phyloP scores from a whole-genome alignment of 2,797 vertebrate genomes.

The Alcedo quadribrachys region DNA sequence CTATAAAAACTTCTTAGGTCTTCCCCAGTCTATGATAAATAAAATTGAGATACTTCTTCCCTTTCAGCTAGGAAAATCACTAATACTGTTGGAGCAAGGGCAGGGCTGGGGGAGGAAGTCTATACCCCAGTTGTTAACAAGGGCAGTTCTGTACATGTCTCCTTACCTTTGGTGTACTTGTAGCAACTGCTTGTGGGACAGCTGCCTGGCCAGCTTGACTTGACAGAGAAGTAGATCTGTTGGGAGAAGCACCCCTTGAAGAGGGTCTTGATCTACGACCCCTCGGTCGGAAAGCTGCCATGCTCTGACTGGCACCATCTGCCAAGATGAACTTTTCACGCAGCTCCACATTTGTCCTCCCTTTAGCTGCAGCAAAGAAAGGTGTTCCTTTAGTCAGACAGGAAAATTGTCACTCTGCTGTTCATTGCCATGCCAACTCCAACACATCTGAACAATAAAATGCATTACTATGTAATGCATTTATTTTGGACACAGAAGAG shows the following conservation, averaged over 20 bases:
- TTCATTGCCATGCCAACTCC: slow-evolving; percentile 74
- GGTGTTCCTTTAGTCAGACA: not conserved
- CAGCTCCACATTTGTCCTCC: slow-evolving; percentile 95
- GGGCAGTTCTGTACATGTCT: not conserved
- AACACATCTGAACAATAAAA: slow-evolving; percentile 76
- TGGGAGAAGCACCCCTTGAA: slow-evolving; percentile 93
- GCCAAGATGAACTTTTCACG: slow-evolving; percentile 98
- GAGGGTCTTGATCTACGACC: slow-evolving; percentile 94
- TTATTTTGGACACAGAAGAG: slow-evolving; percentile 73
- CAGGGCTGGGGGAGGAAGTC: not conserved
- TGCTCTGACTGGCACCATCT: slow-evolving; percentile 93
- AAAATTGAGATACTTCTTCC: not conserved
- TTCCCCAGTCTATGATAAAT: not conserved
- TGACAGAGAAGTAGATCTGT: slow-evolving; percentile 89
- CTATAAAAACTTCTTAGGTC: not conserved
- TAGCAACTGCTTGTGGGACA: slow-evolving; percentile 76
- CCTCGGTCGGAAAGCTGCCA: slow-evolving; percentile 95
- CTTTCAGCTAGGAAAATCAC: not conserved
- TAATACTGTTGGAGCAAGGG: not conserved
- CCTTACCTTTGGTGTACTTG: slow-evolving; percentile 89
- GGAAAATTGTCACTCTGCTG: not conserved
- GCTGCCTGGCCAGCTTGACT: slow-evolving; percentile 86
- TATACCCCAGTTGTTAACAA: not conserved
- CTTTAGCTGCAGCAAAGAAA: slow-evolving; percentile 86
- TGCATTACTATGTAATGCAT: slow-evolving; percentile 80